Conservation (phyloP, 2,797 vertebrate species). For the Acanthopagrus latus region DNA sequence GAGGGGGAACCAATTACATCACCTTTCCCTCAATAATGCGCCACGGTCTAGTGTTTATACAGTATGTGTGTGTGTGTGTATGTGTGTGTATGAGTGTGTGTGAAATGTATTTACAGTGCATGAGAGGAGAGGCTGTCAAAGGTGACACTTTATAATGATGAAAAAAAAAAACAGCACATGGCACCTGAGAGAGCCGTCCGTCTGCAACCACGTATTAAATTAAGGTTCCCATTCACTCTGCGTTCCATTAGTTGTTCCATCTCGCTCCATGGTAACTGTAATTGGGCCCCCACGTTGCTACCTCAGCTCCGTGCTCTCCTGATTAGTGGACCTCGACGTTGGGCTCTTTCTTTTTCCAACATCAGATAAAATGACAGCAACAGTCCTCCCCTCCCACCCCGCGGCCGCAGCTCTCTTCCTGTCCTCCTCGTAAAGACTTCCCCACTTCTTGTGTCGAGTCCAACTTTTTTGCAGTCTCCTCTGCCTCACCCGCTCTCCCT, state of each 20-base stretch:
- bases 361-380: constrained; percentile 71
- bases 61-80: background rate
- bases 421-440: constrained; percentile 5
- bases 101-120: constrained; percentile 46
- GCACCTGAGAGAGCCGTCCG: constrained; percentile 48
- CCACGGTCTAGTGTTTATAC: constrained; percentile 38
- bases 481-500: constrained; percentile 34
- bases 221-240: constrained; percentile 58
- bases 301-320: constrained; percentile 53
- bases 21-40: constrained; percentile 79
- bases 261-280: constrained; percentile 63
- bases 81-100: constrained; percentile 28
- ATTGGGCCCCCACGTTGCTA: constrained; percentile 53
- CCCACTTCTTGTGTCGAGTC: constrained; percentile 4
- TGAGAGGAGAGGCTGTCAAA: constrained; percentile 57
- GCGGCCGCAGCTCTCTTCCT: constrained; percentile 17
- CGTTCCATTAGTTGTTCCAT: constrained; percentile 67
- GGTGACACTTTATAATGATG: constrained; percentile 57
- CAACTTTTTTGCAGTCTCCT: constrained; percentile 43
- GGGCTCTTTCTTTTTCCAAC: constrained; percentile 47
- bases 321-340: constrained; percentile 58
- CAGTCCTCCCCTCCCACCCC: background rate
- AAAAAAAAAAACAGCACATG: constrained; percentile 40
- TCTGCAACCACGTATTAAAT: constrained; percentile 49
- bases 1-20: constrained; percentile 79